Evolutionary conservation across 30 jellyfish, hydroid and myxozoan genomes (phyloP), one percentile per base, ranked within the genome.

Genomic region (Calvadosia cruxmelitensis): DNA sequence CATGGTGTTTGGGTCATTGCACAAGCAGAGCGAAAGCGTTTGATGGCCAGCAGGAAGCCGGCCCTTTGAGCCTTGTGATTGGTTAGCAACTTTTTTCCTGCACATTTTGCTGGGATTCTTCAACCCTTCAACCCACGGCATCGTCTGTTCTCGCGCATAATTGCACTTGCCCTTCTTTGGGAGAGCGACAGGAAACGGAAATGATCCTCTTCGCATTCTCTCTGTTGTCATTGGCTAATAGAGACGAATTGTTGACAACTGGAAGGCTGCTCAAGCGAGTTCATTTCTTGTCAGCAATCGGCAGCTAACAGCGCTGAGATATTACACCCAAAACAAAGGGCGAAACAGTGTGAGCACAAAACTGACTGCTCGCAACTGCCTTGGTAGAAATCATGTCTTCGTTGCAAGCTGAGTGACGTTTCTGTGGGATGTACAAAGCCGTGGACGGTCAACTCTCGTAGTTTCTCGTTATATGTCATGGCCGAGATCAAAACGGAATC

Each of bases 401-500:
- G 57, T 20, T 20, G 57, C 57, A 42, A 42, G n/a, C 57, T 42
- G 15, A 5, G 57, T 42, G 10, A 20, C 10, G 10, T 42, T 42
- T 42, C 57, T 42, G 10, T 42, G 57, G 57, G 20, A 42, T 42
- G 57, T 42, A 42, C 57, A 42, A 5, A 10, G 20, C 15, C 20
- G 10, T 42, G 20, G 57, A 42, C 57, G 20, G 10, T 42, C 20
- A 42, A 42, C 10, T 42, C 20, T 10, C 15, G 20, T 5, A 10
- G 57, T 5, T 42, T 20, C 20, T 20, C 57, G 57, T 42, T 42
- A 5, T 42, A 42, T 5, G 57, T 20, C 20, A 42, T 42, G 57
- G 57, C 57, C 20, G 57, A 42, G 20, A 5, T 42, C 57, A 81
- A 78, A 72, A 82, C 82, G 7, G 95, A 81, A 52, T 82, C 95